phyloP scores from a whole-genome alignment of 1,140 invertebrate genomes.

The Platyscapa corneri region DNA sequence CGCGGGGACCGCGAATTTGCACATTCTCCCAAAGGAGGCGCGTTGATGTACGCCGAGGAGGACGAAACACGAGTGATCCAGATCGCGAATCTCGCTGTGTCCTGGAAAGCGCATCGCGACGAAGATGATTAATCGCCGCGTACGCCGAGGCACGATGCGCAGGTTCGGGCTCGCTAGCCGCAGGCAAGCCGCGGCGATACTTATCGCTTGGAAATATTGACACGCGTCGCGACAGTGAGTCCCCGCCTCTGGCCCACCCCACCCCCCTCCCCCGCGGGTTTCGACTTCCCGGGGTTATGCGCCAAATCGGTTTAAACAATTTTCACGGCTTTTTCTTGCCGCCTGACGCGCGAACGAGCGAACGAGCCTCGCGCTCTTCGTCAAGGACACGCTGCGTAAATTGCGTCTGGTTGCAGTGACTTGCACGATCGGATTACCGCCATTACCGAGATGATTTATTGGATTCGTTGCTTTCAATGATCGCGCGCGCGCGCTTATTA shows the following conservation, averaged over 20 bases:
- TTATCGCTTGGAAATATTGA: slow-evolving; percentile 63
- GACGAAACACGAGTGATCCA: neutral
- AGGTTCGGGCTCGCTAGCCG: slow-evolving; percentile 59
- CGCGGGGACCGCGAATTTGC: neutral
- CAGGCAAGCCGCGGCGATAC: slow-evolving; percentile 56
- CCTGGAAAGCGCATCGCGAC: slow-evolving; percentile 33
- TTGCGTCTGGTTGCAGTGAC: neutral
- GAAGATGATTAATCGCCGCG: slow-evolving; percentile 66
- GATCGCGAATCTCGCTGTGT: neutral
- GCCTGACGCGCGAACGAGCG: neutral
- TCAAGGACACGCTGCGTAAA: neutral
- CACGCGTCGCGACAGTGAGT: slow-evolving; percentile 28
- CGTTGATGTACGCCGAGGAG: neutral
- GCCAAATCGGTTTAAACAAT: slow-evolving; percentile 3
- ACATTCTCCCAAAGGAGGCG: neutral
- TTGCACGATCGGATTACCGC: slow-evolving; percentile 10
- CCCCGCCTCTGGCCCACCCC: neutral
- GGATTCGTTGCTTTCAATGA: slow-evolving; percentile 21
- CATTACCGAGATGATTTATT: slow-evolving; percentile 25
- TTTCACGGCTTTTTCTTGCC: neutral
- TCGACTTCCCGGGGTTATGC: neutral
- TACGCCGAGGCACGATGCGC: slow-evolving; percentile 46
- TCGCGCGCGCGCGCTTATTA: neutral
- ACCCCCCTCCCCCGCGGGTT: neutral
- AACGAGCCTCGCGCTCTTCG: neutral